Base-by-base conservation (phyloP, 2,797 vertebrate species). In the Kryptopterus vitreolus region DNA sequence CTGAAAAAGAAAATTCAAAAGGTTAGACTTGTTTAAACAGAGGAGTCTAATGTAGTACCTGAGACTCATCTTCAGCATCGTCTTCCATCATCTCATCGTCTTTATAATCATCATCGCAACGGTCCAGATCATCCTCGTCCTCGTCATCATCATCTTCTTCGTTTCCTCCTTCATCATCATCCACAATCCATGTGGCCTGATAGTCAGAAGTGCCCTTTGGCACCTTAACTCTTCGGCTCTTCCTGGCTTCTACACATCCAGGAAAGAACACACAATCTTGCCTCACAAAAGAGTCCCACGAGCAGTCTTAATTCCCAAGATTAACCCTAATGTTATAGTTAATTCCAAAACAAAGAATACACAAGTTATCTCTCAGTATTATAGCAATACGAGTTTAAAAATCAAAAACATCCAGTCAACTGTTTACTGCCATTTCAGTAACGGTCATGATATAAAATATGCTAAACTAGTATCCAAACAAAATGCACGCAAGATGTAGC, bases 161-260 rank as follows among this genome's bases (percentile, higher is more conserved):
- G 0, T 72, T 18, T 4, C 57, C 69, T 1, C 87, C 88, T 3
- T 87, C 92, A 18, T 82, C 91, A 38, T 93, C 92, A 35, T 91
- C 94, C 26, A 95, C 89, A 79, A 99, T 99, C 98, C 98, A 99
- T 0, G 94, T 91, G 73, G 98, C 98, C 89, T 99, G 98, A 87
- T 99, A 99, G 82, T 92, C 95, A 0, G 98, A 99, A 0, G 95
- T 99, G 82, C 98, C 98, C 90, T 96, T 99, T 7, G 96, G 98
- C 75, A 98, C 97, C 84, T 94, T 96, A 73, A 96, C 82, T 65
- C 89, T 95, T 80, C 89, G 93, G 52, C 48, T 92, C 86, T 95
- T 95, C 76, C 94, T 87, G 61, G 89, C 90, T 69, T 95, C 97
- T 98, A 69, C 6, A 63, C 3, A 72, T 29, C n/a, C 33, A 50